phyloP scores from a whole-genome alignment of 2,888 invertebrate species.

The Leucophenga montana region DNA sequence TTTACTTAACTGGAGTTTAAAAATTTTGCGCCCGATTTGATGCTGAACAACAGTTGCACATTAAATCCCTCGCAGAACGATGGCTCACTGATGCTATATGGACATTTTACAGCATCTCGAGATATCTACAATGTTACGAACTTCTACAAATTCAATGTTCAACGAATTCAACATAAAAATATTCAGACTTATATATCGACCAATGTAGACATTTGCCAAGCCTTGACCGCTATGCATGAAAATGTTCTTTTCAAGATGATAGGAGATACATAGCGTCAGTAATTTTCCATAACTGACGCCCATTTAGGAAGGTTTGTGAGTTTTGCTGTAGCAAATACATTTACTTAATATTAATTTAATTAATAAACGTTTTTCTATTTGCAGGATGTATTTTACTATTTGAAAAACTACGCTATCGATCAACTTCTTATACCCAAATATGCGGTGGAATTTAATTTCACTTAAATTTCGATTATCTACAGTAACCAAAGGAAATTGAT shows the following conservation, averaged over 20 bases:
- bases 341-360: not conserved
- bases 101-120: not conserved
- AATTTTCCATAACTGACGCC: constrained; percentile 28
- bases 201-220: constrained; percentile 17
- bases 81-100: not conserved
- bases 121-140: constrained; percentile 14
- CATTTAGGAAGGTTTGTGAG: constrained; percentile 15
- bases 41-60: not conserved
- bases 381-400: constrained; percentile 8
- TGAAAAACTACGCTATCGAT: constrained; percentile 28
- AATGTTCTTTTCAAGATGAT: constrained; percentile 20
- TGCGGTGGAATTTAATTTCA: constrained; percentile 30
- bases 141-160: not conserved
- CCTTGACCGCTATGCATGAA: constrained; percentile 12
- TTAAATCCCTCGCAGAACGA: not conserved
- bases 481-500: constrained; percentile 10
- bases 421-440: constrained; percentile 35
- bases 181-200: not conserved
- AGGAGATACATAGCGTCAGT: not conserved
- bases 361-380: not conserved
- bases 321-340: not conserved
- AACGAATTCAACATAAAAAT: not conserved
- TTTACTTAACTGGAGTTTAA: constrained; percentile 19
- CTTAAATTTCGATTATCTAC: constrained; percentile 12
- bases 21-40: constrained; percentile 10